Evolutionary conservation across 2,888 invertebrate genomes (phyloP).

Genomic region (Acholoe squamosa): DNA sequence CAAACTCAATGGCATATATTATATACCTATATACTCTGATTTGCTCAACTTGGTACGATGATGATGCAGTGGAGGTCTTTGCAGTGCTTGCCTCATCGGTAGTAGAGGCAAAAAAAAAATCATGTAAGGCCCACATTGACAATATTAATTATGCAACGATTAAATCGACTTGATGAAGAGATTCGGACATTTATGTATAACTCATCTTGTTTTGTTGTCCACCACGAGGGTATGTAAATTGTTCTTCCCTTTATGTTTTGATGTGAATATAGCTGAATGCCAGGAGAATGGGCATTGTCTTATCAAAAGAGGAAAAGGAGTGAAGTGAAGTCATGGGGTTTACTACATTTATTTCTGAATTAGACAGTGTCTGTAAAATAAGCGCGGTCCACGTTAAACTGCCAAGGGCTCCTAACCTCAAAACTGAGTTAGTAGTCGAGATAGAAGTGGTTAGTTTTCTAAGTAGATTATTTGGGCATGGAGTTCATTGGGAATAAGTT

Average conservation of each 20-base stretch:
- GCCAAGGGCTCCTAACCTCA: not conserved
- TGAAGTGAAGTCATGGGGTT: no score
- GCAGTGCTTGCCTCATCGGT: not conserved
- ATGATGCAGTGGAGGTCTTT: not conserved
- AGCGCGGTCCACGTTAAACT: no score
- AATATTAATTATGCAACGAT: slow-evolving; percentile 13
- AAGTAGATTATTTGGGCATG: not conserved
- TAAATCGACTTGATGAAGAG: slow-evolving; percentile 30
- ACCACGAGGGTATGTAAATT: no score
- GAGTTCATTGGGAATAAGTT: not conserved
- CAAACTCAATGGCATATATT: not conserved
- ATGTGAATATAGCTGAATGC: no score
- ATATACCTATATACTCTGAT: not conserved
- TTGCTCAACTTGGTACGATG: slow-evolving; percentile 1
- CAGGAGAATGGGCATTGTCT: no score
- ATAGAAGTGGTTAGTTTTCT: not conserved
- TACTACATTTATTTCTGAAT: no score
- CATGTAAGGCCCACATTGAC: not conserved
- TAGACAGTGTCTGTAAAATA: no score
- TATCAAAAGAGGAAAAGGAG: no score
- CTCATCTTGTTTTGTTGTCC: not conserved
- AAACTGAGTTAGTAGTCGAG: slow-evolving; percentile 16
- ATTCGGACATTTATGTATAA: not conserved
- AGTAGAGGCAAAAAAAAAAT: not conserved
- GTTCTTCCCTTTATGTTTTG: no score